Base-by-base conservation (phyloP, 2,797 vertebrate species). In the Cynodonichthys magdalenae region DNA sequence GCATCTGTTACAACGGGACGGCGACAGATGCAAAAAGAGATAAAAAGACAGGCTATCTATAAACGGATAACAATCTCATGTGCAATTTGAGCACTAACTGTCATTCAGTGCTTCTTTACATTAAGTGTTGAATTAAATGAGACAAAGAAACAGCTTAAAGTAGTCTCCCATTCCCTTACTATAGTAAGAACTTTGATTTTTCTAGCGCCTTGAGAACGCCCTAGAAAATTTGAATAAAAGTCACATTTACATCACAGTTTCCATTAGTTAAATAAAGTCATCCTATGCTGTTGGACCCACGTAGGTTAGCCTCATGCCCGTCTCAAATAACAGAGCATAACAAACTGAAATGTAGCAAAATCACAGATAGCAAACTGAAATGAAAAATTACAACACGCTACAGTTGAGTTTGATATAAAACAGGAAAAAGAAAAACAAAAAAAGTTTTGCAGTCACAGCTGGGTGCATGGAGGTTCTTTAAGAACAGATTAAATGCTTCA, bases 391-490 rank as follows among this genome's bases (percentile, higher is more conserved):
- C 81, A 82, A 68, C 81, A 74, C 74, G 65, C 78, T 88, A 85
- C 81, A 86, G 82, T 90, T 83, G 82, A 81, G 53, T 59, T 87
- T 72, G 57, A 49, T 41, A 79, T 45, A 46, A 83, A 60, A 86
- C 56, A 62, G 79, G 66, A 72, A 47, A 57, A 61, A 77, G 49
- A 65, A 41, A 66, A 72, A 1, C 24, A 45, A 49, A 20, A 54
- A 18, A 19, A 14, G n/a, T 68, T 49, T 85, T 87, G 90, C 86
- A 91, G 91, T 90, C 84, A 47, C 62, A n/a, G 71, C 81, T 77
- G 81, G 62, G 65, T 75, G 69, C 68, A 63, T 72, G 83, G 10
- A 85, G 80, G 77, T 81, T 83, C 71, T 75, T 77, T 1, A 0
- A 80, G 63, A 68, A 65, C n/a, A 18, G 67, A 66, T 76, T 77